Conservation (phyloP, 2,113 vertebrate genomes). For the human (Homo sapiens) region GRCh38 chr5:12275501-12276000, state of each 20-base stretch:
- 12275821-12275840: neutral
- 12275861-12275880: neutral
- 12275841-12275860: too few species aligned
- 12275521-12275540: neutral
- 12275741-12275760: neutral
- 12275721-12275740: neutral
- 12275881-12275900: neutral
- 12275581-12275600: neutral
- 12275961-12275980: neutral
- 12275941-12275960: neutral
- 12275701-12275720: neutral
- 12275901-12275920: neutral
- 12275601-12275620: neutral
- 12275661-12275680: fast-evolving
- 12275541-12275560: neutral
- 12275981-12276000: neutral
- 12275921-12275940: neutral
- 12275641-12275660: neutral
- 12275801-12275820: neutral
- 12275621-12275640: neutral
- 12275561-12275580: neutral
- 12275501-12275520: neutral
- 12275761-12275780: neutral
- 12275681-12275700: neutral
- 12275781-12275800: too few species aligned